A percentile compares a stretch with the other conserved stretches of the same genome.
phyloP scores from a whole-genome alignment of 2,888 invertebrate genomes.

The Drepanosiphum platanoidis region DNA sequence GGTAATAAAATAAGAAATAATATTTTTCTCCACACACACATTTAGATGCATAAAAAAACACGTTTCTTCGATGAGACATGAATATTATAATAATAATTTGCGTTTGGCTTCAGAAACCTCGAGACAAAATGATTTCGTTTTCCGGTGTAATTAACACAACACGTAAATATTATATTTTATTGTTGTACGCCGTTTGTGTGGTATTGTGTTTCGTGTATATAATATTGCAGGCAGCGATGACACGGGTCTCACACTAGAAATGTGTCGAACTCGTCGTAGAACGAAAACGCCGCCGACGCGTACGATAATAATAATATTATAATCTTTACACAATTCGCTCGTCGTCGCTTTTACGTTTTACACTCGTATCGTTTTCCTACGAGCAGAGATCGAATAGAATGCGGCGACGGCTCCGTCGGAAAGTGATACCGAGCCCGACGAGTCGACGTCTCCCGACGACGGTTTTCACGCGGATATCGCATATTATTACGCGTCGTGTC shows the following conservation, averaged over 20 bases:
- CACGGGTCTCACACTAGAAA: background rate
- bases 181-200: background rate
- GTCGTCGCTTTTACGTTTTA: too few species aligned
- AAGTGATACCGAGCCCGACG: background rate
- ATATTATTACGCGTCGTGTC: background rate
- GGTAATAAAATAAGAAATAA: conserved; percentile 42
- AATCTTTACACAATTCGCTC: too few species aligned
- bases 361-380: too few species aligned
- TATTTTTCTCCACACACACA: background rate
- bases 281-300: background rate
- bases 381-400: too few species aligned
- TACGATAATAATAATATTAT: background rate
- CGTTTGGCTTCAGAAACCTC: conserved; percentile 43
- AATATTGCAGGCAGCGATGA: background rate
- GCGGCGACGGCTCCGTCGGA: background rate
- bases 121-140: conserved; percentile 38
- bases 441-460: background rate
- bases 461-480: too few species aligned
- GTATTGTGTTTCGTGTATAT: background rate
- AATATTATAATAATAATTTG: conserved; percentile 46
- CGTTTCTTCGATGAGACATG: background rate
- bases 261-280: background rate
- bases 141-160: conserved; percentile 41
- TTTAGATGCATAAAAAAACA: background rate
- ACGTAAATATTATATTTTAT: conserved; percentile 10